Evolutionary conservation across 1,140 invertebrate genomes (phyloP).

Genomic region (Drosophila burlai): DNA sequence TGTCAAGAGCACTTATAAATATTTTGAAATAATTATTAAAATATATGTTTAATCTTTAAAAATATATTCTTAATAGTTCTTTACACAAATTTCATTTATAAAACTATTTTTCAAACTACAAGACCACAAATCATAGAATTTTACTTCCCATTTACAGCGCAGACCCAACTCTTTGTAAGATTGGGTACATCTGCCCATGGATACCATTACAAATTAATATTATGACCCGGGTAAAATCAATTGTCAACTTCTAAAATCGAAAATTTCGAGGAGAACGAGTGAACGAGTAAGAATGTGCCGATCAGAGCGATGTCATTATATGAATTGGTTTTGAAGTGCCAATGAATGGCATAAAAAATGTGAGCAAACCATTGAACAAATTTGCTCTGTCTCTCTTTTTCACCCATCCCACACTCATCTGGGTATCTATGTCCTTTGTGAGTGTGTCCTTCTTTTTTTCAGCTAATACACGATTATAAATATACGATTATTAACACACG

Average conservation of each 20-base stretch:
- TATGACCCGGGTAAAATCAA: conserved; percentile 62
- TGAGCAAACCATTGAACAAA: conserved; percentile 76
- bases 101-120: background rate
- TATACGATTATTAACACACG: conserved; percentile 83
- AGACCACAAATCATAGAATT: background rate
- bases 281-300: conserved; percentile 35
- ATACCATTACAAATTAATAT: conserved; percentile 61
- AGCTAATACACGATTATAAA: conserved; percentile 81
- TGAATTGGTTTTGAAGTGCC: conserved; percentile 73
- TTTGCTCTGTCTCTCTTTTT: conserved; percentile 41
- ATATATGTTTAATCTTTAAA: background rate
- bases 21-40: background rate
- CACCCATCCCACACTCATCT: conserved; percentile 5
- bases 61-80: background rate
- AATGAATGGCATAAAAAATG: conserved; percentile 77
- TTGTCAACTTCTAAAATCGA: conserved; percentile 48
- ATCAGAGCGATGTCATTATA: conserved; percentile 37
- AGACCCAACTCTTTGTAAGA: background rate
- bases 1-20: no score
- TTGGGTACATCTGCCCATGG: conserved; percentile 49
- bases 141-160: background rate
- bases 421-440: conserved; percentile 48
- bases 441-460: conserved; percentile 31
- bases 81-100: no score
- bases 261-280: conserved; percentile 3